Evolutionary conservation across 2,888 invertebrate species (phyloP).

Genomic region (Apotomis capreana): DNA sequence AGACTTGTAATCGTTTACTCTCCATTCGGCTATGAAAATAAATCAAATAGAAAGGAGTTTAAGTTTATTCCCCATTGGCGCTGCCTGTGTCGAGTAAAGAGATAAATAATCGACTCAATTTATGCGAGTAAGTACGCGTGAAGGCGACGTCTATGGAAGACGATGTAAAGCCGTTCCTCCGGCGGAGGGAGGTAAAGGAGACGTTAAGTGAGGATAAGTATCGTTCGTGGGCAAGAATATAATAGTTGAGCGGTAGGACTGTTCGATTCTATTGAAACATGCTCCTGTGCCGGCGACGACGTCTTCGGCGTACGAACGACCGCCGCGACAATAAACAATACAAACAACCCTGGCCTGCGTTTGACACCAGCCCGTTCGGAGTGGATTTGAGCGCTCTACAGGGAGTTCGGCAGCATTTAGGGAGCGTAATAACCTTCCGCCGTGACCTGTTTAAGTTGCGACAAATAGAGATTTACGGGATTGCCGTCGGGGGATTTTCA

Average conservation of each 20-base stretch:
- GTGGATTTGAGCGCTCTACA: slow-evolving; percentile 81
- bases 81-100: slow-evolving; percentile 30
- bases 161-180: slow-evolving; percentile 30
- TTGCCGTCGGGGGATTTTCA: slow-evolving; percentile 72
- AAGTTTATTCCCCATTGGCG: slow-evolving; percentile 20
- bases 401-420: slow-evolving; percentile 82
- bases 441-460: slow-evolving; percentile 83
- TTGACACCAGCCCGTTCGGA: slow-evolving; percentile 82
- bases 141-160: slow-evolving; percentile 28
- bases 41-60: slow-evolving; percentile 15
- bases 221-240: slow-evolving; percentile 63
- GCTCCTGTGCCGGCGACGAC: slow-evolving; percentile 62
- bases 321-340: slow-evolving; percentile 82
- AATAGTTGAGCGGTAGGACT: slow-evolving; percentile 63
- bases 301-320: slow-evolving; percentile 77
- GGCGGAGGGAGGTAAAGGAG: slow-evolving; percentile 51
- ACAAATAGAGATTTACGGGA: slow-evolving; percentile 83
- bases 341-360: slow-evolving; percentile 82
- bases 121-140: slow-evolving; percentile 38
- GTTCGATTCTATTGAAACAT: slow-evolving; percentile 73
- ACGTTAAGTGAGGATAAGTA: slow-evolving; percentile 66
- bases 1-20: background rate
- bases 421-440: slow-evolving; percentile 81
- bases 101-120: slow-evolving; percentile 38
- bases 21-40: background rate